phyloP scores from a whole-genome alignment of 2,888 invertebrate species.

The Plagiodera versicolora region DNA sequence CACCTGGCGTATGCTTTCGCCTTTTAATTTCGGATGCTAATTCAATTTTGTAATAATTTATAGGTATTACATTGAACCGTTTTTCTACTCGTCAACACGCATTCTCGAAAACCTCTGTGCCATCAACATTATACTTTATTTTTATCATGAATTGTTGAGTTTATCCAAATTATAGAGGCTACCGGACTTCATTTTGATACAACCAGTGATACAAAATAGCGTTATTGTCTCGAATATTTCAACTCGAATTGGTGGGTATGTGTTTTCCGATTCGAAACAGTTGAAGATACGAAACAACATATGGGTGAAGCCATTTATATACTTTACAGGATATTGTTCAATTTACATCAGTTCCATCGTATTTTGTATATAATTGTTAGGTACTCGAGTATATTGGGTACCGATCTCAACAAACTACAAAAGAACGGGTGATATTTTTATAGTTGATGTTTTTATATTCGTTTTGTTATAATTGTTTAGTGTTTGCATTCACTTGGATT shows the following conservation, averaged over 20 bases:
- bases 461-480: no score
- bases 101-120: constrained; percentile 11
- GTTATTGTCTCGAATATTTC: constrained; percentile 7
- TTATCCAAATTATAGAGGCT: constrained; percentile 16
- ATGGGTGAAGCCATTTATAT: neutral
- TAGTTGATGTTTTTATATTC: no score
- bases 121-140: constrained; percentile 21
- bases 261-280: constrained; percentile 8
- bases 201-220: constrained; percentile 16
- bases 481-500: no score
- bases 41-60: constrained; percentile 36
- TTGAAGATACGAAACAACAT: constrained; percentile 7
- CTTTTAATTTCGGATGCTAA: constrained; percentile 37
- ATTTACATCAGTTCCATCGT: neutral
- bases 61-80: constrained; percentile 32
- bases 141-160: constrained; percentile 20
- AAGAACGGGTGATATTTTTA: no score
- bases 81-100: constrained; percentile 30
- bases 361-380: no score
- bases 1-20: constrained; percentile 34
- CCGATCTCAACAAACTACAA: no score
- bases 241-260: constrained; percentile 2
- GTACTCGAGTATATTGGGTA: no score
- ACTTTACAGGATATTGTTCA: neutral
- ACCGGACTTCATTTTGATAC: constrained; percentile 3